These are phyloP conservation scores for Oscarella lobularis DNA, from an alignment of 37 sponge, comb jelly and placozoan genomes.

Conservation along the genomic window DNA sequence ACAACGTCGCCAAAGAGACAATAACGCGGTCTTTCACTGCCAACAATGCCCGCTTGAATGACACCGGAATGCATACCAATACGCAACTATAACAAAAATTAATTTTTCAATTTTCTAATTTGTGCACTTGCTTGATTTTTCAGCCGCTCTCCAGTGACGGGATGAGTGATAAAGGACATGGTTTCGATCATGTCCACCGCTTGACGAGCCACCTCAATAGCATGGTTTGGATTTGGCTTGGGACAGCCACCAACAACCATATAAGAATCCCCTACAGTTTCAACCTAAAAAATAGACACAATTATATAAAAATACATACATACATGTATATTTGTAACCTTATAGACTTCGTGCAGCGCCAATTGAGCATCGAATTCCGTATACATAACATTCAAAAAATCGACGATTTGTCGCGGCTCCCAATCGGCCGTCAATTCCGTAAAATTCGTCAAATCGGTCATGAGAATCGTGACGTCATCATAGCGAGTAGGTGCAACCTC, in stretches of 20 bases:
- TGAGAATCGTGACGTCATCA: not conserved
- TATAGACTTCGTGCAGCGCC: not conserved
- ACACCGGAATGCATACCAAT: not conserved
- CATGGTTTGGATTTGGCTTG: not conserved
- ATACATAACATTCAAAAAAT: not conserved
- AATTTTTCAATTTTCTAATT: not conserved
- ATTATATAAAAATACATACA: too few relatives aligned
- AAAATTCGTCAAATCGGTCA: not conserved
- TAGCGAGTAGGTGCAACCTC: not conserved
- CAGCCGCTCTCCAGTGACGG: not conserved
- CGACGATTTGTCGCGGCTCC: not conserved
- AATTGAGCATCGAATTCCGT: not conserved
- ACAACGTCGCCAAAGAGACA: not conserved
- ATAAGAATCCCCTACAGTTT: not conserved
- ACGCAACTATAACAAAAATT: not conserved
- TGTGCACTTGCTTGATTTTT: not conserved
- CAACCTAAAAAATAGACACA: not conserved
- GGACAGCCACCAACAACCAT: not conserved
- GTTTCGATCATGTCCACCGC: conserved; percentile 1
- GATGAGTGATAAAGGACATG: not conserved
- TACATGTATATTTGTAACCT: too few relatives aligned
- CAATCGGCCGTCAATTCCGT: not conserved
- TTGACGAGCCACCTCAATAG: not conserved
- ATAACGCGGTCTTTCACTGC: not conserved
- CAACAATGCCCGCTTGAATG: not conserved